phyloP scores from a whole-genome alignment of 1,140 invertebrate genomes.

The Platorchestia sp. region DNA sequence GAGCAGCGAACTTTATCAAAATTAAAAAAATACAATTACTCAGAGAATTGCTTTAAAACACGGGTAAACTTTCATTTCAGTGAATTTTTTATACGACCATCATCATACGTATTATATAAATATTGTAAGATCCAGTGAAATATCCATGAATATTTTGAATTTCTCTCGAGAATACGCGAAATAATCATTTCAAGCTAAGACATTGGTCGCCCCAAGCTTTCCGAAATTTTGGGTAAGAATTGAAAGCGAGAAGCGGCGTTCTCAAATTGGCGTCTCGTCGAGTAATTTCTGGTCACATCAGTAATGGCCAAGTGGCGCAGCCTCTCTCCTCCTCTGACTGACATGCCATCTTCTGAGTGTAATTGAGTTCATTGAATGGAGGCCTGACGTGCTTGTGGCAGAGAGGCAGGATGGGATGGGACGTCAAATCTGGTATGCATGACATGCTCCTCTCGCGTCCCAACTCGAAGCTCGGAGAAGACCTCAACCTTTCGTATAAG shows the following conservation, averaged over 20 bases:
- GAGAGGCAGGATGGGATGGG: background rate
- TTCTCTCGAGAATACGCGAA: background rate
- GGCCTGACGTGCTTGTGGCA: background rate
- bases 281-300: background rate
- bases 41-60: too few species aligned
- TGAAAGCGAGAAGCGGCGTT: background rate
- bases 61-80: too few species aligned
- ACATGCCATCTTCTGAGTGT: background rate
- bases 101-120: background rate
- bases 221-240: background rate
- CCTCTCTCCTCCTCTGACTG: background rate
- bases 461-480: background rate
- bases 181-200: background rate
- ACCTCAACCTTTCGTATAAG: background rate
- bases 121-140: background rate
- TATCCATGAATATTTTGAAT: background rate
- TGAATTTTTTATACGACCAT: too few species aligned
- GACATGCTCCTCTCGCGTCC: background rate
- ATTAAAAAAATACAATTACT: too few species aligned
- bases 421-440: background rate
- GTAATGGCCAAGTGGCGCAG: background rate
- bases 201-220: background rate
- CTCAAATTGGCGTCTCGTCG: background rate
- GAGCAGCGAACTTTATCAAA: too few species aligned
- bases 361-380: slow-evolving; percentile 9